These are phyloP conservation scores for Sminthopsis crassicaudata DNA, from an alignment of 2,113 vertebrate genomes.

Conservation along the genomic window DNA sequence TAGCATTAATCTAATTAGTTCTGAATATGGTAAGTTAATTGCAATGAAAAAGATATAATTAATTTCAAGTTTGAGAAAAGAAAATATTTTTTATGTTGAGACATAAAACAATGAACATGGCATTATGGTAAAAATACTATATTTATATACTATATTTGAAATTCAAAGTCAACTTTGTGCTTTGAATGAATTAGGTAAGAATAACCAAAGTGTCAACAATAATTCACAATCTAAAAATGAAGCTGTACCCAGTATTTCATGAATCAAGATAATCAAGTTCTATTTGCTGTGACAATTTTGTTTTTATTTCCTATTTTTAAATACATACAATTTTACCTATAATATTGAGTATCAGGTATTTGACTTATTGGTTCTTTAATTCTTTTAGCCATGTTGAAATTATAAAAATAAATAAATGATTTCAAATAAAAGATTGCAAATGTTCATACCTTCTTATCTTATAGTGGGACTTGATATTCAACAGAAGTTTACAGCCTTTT, in stretches of 20 bases:
- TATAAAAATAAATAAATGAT: conserved; percentile 53
- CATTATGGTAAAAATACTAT: conserved; percentile 32
- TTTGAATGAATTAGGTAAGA: neutral
- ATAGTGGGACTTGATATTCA: conserved; percentile 95
- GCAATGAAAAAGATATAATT: conserved; percentile 53
- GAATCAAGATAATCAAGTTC: conserved; percentile 53
- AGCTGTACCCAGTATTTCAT: conserved; percentile 37
- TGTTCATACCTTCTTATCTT: conserved; percentile 54
- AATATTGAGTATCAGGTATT: neutral
- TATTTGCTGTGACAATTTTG: conserved; percentile 30
- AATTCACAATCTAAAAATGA: neutral
- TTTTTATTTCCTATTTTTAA: conserved; percentile 46
- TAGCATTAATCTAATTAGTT: conserved; percentile 94
- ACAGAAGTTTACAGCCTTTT: conserved; percentile 88
- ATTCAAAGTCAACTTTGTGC: conserved; percentile 46
- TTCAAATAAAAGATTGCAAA: conserved; percentile 33
- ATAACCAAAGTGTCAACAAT: neutral
- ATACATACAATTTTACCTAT: conserved; percentile 42
- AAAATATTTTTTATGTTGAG: conserved; percentile 50
- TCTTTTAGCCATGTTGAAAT: neutral
- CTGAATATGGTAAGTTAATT: conserved; percentile 92
- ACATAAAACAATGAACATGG: conserved; percentile 56
- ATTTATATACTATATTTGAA: conserved; percentile 53
- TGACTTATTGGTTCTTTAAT: conserved; percentile 34
- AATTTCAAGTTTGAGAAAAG: conserved; percentile 59